Base-by-base conservation (phyloP, 2,113 vertebrate species). In the Gobiocypris rarus region DNA sequence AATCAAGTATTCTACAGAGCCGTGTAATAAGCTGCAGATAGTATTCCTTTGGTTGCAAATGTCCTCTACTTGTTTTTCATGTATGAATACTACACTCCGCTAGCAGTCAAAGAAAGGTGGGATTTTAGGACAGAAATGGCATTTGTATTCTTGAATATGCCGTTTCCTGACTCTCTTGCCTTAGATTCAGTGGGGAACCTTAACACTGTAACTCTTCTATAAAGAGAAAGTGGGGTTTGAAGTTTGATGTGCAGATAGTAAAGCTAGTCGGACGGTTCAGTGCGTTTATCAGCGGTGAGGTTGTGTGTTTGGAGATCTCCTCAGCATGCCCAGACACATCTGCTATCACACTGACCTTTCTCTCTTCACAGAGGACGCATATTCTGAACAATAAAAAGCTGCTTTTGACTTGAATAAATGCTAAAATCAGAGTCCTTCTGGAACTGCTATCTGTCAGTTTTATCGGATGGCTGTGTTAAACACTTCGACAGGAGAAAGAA, bases 181-280 rank as follows among this genome's bases (percentile, higher is more conserved):
- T 59, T 22, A 26, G 52, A 73, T 43, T 52, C 22, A n/a, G 43
- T 9, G 45, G 65, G 63, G 26, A 67, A 81, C 28, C 28, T 41
- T 71, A 48, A 56, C 52, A 41, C 28, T 75, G 24, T 59, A 15
- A 61, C 69, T 31, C 28, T 3, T 14, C 22, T 9, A 80, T 79
- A 76, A 69, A 59, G 81, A 81, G 88, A 77, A 54, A 71, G 75
- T 77, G 71, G 22, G 56, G 61, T 70, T 84, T 71, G 28, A 52
- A 58, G 88, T 84, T 38, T 65, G 34, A 85, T 75, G 74, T 70
- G 75, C 87, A 73, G 88, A 86, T 89, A 86, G 87, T 87, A 34
- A 70, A 89, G 73, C 83, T 85, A 67, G 81, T 34, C 74, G 76
- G 78, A 86, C 74, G 69, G 78, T 61, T 86, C 67, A 19, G 31